Evolutionary conservation across 2,888 invertebrate species (phyloP).

Genomic region (Isotomurus palustris): DNA sequence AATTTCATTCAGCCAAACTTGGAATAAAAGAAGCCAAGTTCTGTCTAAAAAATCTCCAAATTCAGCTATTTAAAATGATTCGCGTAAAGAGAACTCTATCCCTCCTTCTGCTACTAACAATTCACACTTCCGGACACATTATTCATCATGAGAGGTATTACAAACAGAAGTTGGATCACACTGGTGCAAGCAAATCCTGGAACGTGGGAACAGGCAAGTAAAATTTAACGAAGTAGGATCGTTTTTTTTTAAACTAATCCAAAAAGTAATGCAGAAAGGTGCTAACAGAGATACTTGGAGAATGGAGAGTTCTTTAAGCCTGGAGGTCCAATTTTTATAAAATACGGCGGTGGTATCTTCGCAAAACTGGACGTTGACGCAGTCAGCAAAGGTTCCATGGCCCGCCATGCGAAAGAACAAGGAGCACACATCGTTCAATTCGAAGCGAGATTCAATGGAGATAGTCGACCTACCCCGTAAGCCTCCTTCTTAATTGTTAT

Average conservation of each 20-base stretch:
- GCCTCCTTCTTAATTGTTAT: neutral
- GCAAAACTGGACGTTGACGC: constrained; percentile 9
- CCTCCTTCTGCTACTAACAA: too few relatives aligned
- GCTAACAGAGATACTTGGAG: constrained; percentile 25
- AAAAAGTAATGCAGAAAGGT: too few relatives aligned
- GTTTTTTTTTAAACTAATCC: too few relatives aligned
- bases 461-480: constrained; percentile 24
- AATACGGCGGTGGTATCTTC: constrained; percentile 19
- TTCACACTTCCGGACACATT: too few relatives aligned
- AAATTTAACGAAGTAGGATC: too few relatives aligned
- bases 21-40: too few relatives aligned
- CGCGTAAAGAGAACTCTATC: too few relatives aligned
- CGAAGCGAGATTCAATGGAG: constrained; percentile 24
- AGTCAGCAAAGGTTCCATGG: constrained; percentile 18
- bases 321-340: constrained; percentile 25
- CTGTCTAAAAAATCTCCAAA: too few relatives aligned
- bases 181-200: constrained; percentile 6
- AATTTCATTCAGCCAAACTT: too few relatives aligned
- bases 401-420: constrained; percentile 23
- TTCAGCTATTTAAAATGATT: too few relatives aligned
- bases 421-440: constrained; percentile 24
- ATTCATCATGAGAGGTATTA: constrained; percentile 21
- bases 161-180: constrained; percentile 30
- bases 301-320: constrained; percentile 19
- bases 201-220: constrained; percentile 30